A percentile compares a stretch with the other conserved stretches of the same genome.
phyloP scores from a whole-genome alignment of 2,888 invertebrate genomes.

The Pilophorus perplexus region DNA sequence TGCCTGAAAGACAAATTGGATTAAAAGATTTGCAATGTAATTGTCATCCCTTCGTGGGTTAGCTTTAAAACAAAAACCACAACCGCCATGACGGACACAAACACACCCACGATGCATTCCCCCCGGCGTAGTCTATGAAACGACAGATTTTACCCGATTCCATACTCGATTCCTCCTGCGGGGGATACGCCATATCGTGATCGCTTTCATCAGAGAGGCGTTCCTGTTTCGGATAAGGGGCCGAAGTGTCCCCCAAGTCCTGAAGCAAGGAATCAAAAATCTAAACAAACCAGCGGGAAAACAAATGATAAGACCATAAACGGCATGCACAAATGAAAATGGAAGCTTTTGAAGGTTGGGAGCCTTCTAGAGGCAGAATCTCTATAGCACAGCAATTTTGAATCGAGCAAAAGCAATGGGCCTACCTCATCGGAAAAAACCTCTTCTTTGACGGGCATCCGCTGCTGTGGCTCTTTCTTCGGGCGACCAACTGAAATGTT shows the following conservation, averaged over 20 bases:
- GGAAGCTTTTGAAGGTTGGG: not conserved
- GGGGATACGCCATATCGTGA: conserved; percentile 39
- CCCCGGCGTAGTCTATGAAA: no score
- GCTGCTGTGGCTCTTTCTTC: conserved; percentile 13
- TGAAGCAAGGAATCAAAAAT: conserved; percentile 34
- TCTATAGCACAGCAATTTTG: not conserved
- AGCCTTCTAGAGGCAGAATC: not conserved
- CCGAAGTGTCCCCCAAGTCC: conserved; percentile 33
- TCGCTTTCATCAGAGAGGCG: conserved; percentile 39
- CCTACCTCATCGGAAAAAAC: conserved; percentile 41
- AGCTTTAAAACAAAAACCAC: no score
- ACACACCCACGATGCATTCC: no score
- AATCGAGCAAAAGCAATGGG: not conserved
- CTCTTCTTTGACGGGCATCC: conserved; percentile 40
- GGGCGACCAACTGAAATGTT: not conserved
- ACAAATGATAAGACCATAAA: not conserved
- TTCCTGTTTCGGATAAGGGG: conserved; percentile 28
- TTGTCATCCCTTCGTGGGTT: not conserved
- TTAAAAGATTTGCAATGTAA: not conserved
- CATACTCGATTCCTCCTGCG: conserved; percentile 54
- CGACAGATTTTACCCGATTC: no score
- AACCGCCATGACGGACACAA: no score
- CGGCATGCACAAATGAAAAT: conserved; percentile 11
- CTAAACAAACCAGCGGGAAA: conserved; percentile 16
- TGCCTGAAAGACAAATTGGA: conserved; percentile 50